A percentile compares a stretch with the other conserved stretches of the same genome.
phyloP scores from a whole-genome alignment of 2,888 invertebrate genomes.

The Serrognathus titanus region DNA sequence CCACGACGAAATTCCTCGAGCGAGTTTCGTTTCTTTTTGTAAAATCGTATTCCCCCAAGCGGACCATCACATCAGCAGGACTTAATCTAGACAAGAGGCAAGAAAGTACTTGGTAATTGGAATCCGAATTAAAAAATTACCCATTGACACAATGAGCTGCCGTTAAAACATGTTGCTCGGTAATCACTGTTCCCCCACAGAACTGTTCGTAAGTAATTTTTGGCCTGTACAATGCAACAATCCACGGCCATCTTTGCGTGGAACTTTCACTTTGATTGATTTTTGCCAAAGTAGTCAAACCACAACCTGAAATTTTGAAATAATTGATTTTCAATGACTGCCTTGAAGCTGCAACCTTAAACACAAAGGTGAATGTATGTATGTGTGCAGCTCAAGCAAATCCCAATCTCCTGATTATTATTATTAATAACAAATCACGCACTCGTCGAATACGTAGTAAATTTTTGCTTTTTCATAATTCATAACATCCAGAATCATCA shows the following conservation, averaged over 20 bases:
- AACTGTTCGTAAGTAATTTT: slow-evolving; percentile 56
- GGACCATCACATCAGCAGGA: slow-evolving; percentile 61
- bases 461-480: no score
- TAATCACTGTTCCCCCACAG: slow-evolving; percentile 80
- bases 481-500: no score
- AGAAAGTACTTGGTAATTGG: background rate
- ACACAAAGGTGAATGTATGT: no score
- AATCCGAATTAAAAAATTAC: slow-evolving; percentile 48
- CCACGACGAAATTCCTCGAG: slow-evolving; percentile 65
- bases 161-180: slow-evolving; percentile 73
- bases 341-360: no score
- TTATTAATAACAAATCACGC: no score
- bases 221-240: slow-evolving; percentile 70
- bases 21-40: slow-evolving; percentile 63
- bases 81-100: slow-evolving; percentile 51
- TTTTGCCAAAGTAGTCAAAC: slow-evolving; percentile 21
- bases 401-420: no score
- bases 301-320: slow-evolving; percentile 38
- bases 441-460: no score
- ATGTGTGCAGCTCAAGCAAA: no score
- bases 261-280: slow-evolving; percentile 9
- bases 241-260: slow-evolving; percentile 71
- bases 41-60: slow-evolving; percentile 82
- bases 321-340: background rate
- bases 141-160: slow-evolving; percentile 70